Percentiles rank a stretch among this genome's conserved stretches.
Evolutionary conservation across 2,113 vertebrate genomes (phyloP).

Genomic region (Ammodytes marinus): DNA sequence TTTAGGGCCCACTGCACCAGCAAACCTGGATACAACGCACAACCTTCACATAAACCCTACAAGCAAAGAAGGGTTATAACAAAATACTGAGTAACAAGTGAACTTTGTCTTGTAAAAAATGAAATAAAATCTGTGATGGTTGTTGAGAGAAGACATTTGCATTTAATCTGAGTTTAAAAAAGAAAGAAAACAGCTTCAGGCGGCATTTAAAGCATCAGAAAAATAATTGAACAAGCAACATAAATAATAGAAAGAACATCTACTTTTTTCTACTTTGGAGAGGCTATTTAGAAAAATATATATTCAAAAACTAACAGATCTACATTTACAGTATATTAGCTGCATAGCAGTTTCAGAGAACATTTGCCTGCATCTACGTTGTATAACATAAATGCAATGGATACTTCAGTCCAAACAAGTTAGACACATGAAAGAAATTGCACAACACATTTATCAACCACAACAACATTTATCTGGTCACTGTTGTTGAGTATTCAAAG

Average conservation of each 20-base stretch:
- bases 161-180: constrained; percentile 21
- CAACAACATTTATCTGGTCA: constrained; percentile 52
- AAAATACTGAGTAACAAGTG: constrained; percentile 55
- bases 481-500: constrained; percentile 53
- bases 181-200: constrained; percentile 18
- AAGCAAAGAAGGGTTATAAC: constrained; percentile 68
- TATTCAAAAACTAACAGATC: constrained; percentile 76
- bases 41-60: constrained; percentile 76
- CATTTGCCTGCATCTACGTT: constrained; percentile 72
- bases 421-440: constrained; percentile 64
- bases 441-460: constrained; percentile 57
- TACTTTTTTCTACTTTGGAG: constrained; percentile 69
- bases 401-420: constrained; percentile 74
- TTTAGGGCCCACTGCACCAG: constrained; percentile 25
- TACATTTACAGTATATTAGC: constrained; percentile 85
- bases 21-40: constrained; percentile 58
- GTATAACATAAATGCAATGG: constrained; percentile 72
- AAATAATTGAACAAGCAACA: constrained; percentile 53
- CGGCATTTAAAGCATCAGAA: constrained; percentile 51
- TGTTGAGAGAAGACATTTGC: constrained; percentile 32
- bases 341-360: constrained; percentile 90
- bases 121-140: constrained; percentile 19
- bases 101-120: constrained; percentile 27
- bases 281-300: constrained; percentile 77
- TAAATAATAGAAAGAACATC: constrained; percentile 73